Base-by-base conservation (phyloP, 2,113 vertebrate genomes). In the Thermophis baileyi region DNA sequence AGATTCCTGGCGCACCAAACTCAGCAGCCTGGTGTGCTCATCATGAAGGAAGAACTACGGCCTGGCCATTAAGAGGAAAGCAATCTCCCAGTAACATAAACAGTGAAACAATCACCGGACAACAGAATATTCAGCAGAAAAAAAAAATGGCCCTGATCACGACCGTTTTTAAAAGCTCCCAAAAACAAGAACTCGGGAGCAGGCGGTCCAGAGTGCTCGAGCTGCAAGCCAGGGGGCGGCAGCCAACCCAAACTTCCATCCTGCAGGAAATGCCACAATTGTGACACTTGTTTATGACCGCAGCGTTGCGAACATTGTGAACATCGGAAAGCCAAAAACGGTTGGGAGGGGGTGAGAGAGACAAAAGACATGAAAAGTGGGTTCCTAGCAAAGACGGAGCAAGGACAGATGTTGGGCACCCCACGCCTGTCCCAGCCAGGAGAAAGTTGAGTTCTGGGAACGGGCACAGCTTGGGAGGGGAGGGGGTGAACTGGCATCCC, bases 261-360 rank as follows among this genome's bases (percentile, higher is more conserved):
- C 87, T n/a, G 87, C 63, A 92, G 91, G 91, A 92, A 92, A 92
- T 92, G 69, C 91, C 87, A 92, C 7, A 5, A 46, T 92, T 89
- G 88, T 16, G 6, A 54, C 91, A 89, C 54, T 89, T 92, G 50
- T 89, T 92, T 92, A 92, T 27, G 47, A 89, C 60, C 87, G 20
- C 69, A 46, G 49, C 57, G n/a, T 22, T 53, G 86, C 3, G 53
- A 88, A 69, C 60, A 63, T 12, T 74, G 69, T 74, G n/a, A 74
- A 74, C 69, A 40, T 81, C 1, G 74, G 74, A 44, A 40, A 81
- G 18, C 18, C 18, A 3, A 81, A 22, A 81, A 44, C 6, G 0
- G 14, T 7, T 18, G 18, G 35, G 74, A 30, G 0, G 4, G 6
- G 35, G n/a, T 9, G 9, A 8, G 49, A 18, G 69, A 16, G 35